Base-by-base conservation (phyloP, 2,888 invertebrate species). In the Hydropsyche betteni region DNA sequence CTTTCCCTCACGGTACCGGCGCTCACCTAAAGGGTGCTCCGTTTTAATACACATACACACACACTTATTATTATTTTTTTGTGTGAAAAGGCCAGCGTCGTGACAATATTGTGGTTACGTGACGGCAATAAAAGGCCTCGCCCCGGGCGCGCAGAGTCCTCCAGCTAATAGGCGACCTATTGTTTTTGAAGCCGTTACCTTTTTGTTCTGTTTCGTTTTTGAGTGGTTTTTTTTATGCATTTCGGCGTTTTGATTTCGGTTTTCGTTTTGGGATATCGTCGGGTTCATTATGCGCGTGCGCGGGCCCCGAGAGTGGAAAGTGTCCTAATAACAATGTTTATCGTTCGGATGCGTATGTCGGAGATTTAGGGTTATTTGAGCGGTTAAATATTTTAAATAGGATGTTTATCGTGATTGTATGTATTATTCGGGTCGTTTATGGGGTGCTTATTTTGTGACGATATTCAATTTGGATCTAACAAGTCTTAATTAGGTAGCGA, bases 101-200 rank as follows among this genome's bases (percentile, higher is more conserved):
- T 75, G 78, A 78, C 76, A 77, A 74, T 78, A 69, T 77, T 78
- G 58, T 38, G 76, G 68, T 55, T 75, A 69, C 78, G 78, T 78
- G 78, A 78, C 77, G 69, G 74, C 69, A 61, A 78, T 76, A 78
- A 78, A 77, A 69, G 78, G 75, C 33, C 52, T 55, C 55, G 55
- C 53, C 72, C 68, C 38, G 68, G 76, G 76, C 61, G n/a, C n/a
- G 69, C 58, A 50, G 44, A 74, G 76, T 74, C 75, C 75, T 77
- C 74, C 33, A 58, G 74, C 71, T 74, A 69, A 76, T 58, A 71
- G 75, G 74, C 74, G 53, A 52, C 73, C 76, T 69, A 69, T 74
- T 76, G 76, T 76, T 76, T 75, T 44, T 44, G 44, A 44, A 44
- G 44, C 44, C 44, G 44, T 44, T 44, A 6, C 44, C 10, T 44